These are phyloP conservation scores for Oscheius sp. DNA, from an alignment of 2,888 invertebrate genomes.

Conservation along the genomic window DNA sequence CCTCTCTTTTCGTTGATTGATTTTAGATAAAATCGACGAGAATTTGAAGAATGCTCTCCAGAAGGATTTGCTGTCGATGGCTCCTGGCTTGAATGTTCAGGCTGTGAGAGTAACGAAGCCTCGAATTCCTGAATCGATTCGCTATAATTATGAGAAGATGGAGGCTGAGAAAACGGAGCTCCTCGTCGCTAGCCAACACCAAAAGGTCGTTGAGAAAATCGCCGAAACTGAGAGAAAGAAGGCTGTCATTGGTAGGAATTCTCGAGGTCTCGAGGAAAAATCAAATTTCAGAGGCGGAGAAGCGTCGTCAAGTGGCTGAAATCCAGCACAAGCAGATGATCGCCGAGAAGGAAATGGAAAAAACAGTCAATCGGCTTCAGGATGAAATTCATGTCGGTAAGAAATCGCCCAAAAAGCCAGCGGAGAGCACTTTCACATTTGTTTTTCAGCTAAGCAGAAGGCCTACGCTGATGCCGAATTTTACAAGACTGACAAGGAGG, in stretches of 20 bases:
- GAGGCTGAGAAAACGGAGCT: slow-evolving; percentile 89
- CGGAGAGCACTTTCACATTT: too few relatives aligned
- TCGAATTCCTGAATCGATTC: slow-evolving; percentile 86
- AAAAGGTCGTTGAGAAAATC: slow-evolving; percentile 89
- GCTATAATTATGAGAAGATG: slow-evolving; percentile 84
- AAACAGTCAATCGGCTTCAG: slow-evolving; percentile 26
- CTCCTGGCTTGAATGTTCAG: slow-evolving; percentile 83
- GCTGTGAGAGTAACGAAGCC: slow-evolving; percentile 89
- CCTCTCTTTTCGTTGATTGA: slow-evolving; percentile 70
- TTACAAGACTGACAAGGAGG: slow-evolving; percentile 20
- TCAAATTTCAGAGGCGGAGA: slow-evolving; percentile 36
- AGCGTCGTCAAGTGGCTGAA: background rate
- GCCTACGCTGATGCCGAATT: slow-evolving; percentile 25
- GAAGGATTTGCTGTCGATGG: slow-evolving; percentile 82
- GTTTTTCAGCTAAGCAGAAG: slow-evolving; percentile 17
- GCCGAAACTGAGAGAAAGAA: slow-evolving; percentile 78
- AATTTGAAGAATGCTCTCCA: slow-evolving; percentile 85
- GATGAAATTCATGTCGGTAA: slow-evolving; percentile 28
- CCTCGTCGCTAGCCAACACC: slow-evolving; percentile 84
- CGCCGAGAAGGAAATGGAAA: slow-evolving; percentile 81
- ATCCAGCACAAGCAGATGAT: slow-evolving; percentile 79
- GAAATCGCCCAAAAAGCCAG: background rate
- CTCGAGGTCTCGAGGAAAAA: slow-evolving; percentile 72
- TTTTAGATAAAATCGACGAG: slow-evolving; percentile 84
- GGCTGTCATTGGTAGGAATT: slow-evolving; percentile 79